Evolutionary conservation across 2,113 vertebrate genomes (phyloP).

Genomic region (Gymnarchus niloticus): DNA sequence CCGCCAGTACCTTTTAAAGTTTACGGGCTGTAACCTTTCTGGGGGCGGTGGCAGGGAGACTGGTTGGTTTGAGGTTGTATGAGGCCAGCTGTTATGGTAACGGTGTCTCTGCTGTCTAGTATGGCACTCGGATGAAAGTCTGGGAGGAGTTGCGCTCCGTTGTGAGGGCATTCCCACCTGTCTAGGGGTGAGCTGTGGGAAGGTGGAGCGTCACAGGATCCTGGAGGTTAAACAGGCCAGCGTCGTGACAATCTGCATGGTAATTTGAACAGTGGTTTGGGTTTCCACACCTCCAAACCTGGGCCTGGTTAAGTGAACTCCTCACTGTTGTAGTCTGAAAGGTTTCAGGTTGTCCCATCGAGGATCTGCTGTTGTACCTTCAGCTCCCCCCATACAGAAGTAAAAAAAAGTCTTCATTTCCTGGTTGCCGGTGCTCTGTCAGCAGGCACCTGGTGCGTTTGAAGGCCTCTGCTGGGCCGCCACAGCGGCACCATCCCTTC

Average conservation of each 20-base stretch:
- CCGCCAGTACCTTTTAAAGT: no score
- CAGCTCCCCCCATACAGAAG: not conserved
- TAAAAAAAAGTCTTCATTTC: conserved; percentile 36
- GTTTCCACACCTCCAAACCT: no score
- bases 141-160: conserved; percentile 6
- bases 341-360: not conserved
- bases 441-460: not conserved
- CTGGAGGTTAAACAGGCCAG: not conserved
- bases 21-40: no score
- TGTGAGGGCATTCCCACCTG: not conserved
- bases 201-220: not conserved
- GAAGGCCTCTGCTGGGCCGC: not conserved
- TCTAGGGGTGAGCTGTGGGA: not conserved
- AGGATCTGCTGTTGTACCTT: conserved; percentile 3
- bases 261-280: not conserved
- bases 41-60: no score
- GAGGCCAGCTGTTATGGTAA: no score
- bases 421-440: conserved; percentile 6
- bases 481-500: not conserved
- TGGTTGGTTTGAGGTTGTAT: no score
- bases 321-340: no score
- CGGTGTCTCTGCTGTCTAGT: no score
- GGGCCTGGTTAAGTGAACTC: no score
- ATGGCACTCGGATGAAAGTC: conserved; percentile 24
- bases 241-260: not conserved